phyloP scores from a whole-genome alignment of 2,113 vertebrate genomes.

The Anser cygnoides region DNA sequence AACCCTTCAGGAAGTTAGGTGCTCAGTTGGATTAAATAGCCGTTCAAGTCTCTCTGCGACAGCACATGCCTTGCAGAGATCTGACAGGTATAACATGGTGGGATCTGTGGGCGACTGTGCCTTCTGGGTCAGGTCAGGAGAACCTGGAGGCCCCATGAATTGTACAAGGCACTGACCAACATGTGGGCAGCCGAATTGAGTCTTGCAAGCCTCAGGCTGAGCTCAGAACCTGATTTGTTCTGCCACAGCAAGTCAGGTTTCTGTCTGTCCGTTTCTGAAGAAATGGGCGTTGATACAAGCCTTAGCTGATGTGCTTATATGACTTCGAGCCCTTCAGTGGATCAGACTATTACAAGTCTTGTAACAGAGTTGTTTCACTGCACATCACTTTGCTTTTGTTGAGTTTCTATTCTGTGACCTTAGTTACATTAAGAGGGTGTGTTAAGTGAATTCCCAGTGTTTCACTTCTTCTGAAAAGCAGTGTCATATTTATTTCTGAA shows the following conservation, averaged over 20 bases:
- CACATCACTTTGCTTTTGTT: neutral
- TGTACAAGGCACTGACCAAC: rapidly evolving
- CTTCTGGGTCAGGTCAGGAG: neutral
- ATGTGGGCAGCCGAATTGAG: rapidly evolving
- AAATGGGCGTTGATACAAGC: neutral
- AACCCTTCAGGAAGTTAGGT: neutral
- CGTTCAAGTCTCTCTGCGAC: neutral
- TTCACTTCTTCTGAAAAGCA: neutral
- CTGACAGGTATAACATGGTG: neutral
- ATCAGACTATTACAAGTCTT: neutral
- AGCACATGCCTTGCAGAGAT: rapidly evolving
- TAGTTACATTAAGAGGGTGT: neutral
- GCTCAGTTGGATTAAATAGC: neutral
- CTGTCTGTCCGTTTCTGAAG: neutral
- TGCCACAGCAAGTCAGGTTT: neutral
- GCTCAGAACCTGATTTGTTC: neutral
- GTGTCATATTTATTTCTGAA: neutral
- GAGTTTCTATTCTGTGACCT: neutral
- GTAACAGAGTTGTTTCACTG: neutral
- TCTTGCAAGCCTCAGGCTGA: neutral
- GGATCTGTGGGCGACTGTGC: rapidly evolving
- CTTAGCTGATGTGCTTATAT: neutral
- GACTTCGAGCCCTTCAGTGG: neutral
- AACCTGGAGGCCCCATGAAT: neutral
- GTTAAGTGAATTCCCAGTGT: neutral